phyloP scores from a whole-genome alignment of 2,113 vertebrate genomes.

The Arenaria interpres region DNA sequence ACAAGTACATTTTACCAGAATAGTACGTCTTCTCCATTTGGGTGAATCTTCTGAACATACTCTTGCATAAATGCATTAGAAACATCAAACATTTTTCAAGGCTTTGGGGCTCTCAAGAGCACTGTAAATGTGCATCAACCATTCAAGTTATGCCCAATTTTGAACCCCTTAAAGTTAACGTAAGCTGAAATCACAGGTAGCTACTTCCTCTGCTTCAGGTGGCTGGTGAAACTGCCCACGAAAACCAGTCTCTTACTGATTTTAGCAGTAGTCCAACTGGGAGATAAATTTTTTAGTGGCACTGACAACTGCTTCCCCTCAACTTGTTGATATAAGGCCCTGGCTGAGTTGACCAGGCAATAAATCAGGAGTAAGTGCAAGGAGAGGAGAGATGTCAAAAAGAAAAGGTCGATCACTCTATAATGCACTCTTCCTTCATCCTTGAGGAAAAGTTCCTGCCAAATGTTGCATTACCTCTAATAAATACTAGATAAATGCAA shows the following conservation, averaged over 20 bases:
- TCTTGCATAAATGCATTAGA: not conserved
- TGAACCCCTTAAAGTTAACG: not conserved
- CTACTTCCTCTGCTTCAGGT: not conserved
- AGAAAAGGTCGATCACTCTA: not conserved
- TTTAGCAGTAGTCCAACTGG: not conserved
- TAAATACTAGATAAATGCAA: not conserved
- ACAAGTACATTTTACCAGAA: not conserved
- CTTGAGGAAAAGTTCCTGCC: not conserved
- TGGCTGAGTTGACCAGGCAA: not conserved
- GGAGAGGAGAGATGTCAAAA: not conserved
- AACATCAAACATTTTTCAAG: not conserved
- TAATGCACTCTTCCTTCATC: not conserved
- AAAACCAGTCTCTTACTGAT: not conserved
- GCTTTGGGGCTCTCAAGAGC: not conserved
- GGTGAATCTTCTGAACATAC: not conserved
- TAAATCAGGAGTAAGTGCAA: not conserved
- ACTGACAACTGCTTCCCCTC: not conserved
- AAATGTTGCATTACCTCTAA: not conserved
- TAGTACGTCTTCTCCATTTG: not conserved
- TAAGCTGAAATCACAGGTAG: not conserved
- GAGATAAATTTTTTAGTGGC: not conserved
- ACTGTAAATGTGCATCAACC: not conserved
- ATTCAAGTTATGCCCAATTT: not conserved
- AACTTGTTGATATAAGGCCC: not conserved
- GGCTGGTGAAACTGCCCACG: not conserved